Percentiles rank a stretch among this genome's conserved stretches.
These are phyloP conservation scores for Bombus soroeensis DNA, from an alignment of 1,140 invertebrate genomes.

Conservation along the genomic window DNA sequence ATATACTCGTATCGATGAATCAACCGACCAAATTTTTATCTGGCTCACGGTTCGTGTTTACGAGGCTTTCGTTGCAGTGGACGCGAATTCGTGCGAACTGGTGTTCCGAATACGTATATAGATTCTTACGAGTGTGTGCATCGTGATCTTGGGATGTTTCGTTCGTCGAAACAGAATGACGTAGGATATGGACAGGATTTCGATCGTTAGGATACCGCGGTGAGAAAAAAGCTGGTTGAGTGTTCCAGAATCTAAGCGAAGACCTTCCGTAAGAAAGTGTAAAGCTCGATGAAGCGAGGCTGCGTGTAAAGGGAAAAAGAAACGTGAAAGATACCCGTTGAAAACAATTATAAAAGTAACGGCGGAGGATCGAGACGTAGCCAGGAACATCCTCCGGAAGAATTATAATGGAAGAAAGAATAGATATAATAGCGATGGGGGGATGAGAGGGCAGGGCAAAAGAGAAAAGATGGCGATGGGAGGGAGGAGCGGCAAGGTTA, in stretches of 20 bases:
- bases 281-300: not conserved
- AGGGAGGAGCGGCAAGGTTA: not conserved
- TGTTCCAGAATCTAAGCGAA: no score
- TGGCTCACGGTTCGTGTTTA: no score
- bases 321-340: slow-evolving; percentile 32
- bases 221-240: not conserved
- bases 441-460: slow-evolving; percentile 22
- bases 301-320: slow-evolving; percentile 31
- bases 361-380: not conserved
- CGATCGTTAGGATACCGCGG: no score
- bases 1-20: no score
- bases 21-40: no score
- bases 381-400: slow-evolving; percentile 58
- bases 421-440: slow-evolving; percentile 64
- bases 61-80: no score
- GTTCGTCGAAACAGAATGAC: no score
- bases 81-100: no score
- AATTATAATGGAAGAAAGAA: slow-evolving; percentile 70
- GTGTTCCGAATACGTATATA: no score
- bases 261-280: not conserved
- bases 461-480: slow-evolving; percentile 11
- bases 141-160: no score
- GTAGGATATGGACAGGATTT: no score
- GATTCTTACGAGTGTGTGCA: no score
- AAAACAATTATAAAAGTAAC: slow-evolving; percentile 64